Evolutionary conservation across 2,797 vertebrate genomes (phyloP), one percentile per base, ranked within the genome.

Genomic region (Oryzias sinensis): DNA sequence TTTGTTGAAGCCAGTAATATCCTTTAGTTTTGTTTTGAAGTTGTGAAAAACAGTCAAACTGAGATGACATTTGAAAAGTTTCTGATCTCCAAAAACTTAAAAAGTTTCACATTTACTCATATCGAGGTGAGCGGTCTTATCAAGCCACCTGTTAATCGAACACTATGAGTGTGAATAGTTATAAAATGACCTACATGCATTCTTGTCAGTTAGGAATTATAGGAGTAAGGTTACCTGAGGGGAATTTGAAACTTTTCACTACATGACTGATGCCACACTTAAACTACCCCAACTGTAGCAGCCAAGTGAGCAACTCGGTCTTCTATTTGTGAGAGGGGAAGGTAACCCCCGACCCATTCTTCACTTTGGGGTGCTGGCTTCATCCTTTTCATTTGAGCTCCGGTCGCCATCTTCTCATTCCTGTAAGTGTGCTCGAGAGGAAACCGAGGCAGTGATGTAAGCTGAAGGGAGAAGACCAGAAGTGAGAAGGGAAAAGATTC

Each of bases 201-300:
- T 46, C 70, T 79, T 68, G 72, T 72, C 81, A 43, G 84, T 87
- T 87, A 83, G 17, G 17, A 20, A 46, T 20, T 20, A 11, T 18
- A 45, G 76, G 80, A 79, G 81, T 74, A 9, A 11, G 9, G 77
- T 52, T 74, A 68, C 42, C 20, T 1, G 24, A 0, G 85, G 85
- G 86, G 84, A 73, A 81, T 90, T 86, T 78, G 60, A 69, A 14
- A 61, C 1, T 68, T 71, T 72, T 57, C 46, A 60, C 68, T 68
- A 81, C 77, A 88, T 88, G 86, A 88, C 79, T 88, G 62, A 25
- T 49, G 44, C 11, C 4, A 29, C 43, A 27, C n/a, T 1, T 49
- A n/a, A 46, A 54, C 25, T 65, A 54, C 58, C 67, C 57, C 56
- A 64, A 54, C 77, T 79, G 58, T 74, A 65, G 78, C 76, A 61